Conservation (phyloP, 2,888 invertebrate genomes). For the Andrena bucephala region DNA sequence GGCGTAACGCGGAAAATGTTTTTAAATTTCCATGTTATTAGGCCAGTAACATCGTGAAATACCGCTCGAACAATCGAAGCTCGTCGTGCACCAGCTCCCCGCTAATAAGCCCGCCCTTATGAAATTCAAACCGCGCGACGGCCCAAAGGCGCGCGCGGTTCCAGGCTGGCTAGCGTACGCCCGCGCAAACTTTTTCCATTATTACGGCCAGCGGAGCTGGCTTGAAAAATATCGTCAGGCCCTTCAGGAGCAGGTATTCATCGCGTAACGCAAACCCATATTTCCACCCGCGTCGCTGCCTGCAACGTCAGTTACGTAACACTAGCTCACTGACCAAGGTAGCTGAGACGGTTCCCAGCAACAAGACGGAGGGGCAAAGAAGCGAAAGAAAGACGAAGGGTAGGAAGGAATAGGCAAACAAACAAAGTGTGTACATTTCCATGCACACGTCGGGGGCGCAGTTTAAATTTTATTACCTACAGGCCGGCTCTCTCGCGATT, state of each 20-base stretch:
- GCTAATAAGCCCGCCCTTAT: slow-evolving; percentile 11
- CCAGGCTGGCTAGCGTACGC: not conserved
- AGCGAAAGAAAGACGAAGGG: not conserved
- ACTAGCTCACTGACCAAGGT: too few species aligned
- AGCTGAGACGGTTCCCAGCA: not conserved
- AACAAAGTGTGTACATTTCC: slow-evolving; percentile 41
- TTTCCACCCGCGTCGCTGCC: not conserved
- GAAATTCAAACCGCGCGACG: slow-evolving; percentile 16
- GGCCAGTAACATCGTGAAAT: not conserved
- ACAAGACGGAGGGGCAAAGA: not conserved
- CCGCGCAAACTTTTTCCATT: slow-evolving; percentile 37
- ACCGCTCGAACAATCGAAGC: not conserved
- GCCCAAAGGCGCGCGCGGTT: slow-evolving; percentile 8
- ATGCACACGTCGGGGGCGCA: slow-evolving; percentile 29
- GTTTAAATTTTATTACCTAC: slow-evolving; percentile 46
- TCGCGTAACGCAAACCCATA: slow-evolving; percentile 40
- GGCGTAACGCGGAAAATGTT: not conserved
- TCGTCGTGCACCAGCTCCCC: not conserved
- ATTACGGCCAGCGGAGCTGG: slow-evolving; percentile 5
- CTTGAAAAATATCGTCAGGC: slow-evolving; percentile 30
- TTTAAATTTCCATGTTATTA: not conserved
- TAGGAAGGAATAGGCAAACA: slow-evolving; percentile 27
- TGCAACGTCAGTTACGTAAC: slow-evolving; percentile 25
- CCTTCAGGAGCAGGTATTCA: slow-evolving; percentile 29
- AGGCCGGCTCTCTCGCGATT: slow-evolving; percentile 27